phyloP scores from a whole-genome alignment of 2,113 vertebrate genomes.

The Lonchura striata region DNA sequence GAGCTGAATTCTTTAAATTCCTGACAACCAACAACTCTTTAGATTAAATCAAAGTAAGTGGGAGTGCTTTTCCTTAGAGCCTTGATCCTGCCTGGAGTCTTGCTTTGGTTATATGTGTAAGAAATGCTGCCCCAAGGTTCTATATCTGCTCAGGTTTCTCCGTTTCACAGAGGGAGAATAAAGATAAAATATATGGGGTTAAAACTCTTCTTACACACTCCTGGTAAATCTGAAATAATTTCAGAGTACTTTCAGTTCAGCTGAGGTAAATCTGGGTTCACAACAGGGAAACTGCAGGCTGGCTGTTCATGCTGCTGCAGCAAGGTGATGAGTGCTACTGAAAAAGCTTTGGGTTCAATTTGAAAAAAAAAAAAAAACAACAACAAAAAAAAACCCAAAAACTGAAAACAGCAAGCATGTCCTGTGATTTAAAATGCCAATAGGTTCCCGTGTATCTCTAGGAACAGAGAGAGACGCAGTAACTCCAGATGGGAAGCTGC shows the following conservation, averaged over 20 bases:
- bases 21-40: background rate
- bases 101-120: slow-evolving; percentile 1
- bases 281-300: background rate
- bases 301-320: background rate
- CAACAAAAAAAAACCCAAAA: background rate
- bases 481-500: slow-evolving; percentile 28
- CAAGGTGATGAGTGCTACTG: background rate
- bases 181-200: background rate
- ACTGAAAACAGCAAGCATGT: background rate
- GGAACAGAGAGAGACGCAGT: background rate
- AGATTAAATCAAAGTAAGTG: background rate
- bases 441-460: background rate
- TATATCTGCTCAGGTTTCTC: background rate
- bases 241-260: background rate
- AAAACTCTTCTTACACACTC: background rate
- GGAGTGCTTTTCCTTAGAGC: background rate
- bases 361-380: background rate
- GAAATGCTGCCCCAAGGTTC: background rate
- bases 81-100: background rate
- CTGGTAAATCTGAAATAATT: background rate
- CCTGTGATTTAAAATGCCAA: background rate
- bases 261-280: background rate
- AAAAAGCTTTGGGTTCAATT: background rate
- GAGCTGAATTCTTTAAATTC: background rate
- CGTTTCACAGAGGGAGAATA: background rate